Evolutionary conservation across 2,888 invertebrate genomes (phyloP).

Genomic region (Bedellia somnulentella): DNA sequence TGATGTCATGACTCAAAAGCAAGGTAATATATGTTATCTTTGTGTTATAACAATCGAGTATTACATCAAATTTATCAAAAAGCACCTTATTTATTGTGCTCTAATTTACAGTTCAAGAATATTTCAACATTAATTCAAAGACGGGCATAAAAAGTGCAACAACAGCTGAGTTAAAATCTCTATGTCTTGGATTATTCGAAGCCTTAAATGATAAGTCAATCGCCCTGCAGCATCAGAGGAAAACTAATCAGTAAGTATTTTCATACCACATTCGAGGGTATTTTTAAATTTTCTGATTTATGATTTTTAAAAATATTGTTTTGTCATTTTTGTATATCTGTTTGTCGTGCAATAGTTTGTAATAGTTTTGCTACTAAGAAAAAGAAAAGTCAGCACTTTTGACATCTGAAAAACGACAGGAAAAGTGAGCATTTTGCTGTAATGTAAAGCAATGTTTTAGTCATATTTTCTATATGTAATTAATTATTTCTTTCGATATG

Average conservation of each 20-base stretch:
- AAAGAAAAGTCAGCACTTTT: too few relatives aligned
- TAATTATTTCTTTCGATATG: too few relatives aligned
- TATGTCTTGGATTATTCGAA: conserved; percentile 79
- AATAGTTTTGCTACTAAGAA: too few relatives aligned
- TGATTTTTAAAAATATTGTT: too few relatives aligned
- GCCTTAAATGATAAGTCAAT: conserved; percentile 84
- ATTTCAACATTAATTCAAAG: conserved; percentile 66
- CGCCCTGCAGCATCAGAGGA: conserved; percentile 81
- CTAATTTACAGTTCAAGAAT: conserved; percentile 67
- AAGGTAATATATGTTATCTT: conserved; percentile 55
- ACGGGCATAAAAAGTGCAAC: conserved; percentile 44
- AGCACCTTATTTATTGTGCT: neutral
- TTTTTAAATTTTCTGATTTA: too few relatives aligned
- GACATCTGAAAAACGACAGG: too few relatives aligned
- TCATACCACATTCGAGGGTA: neutral
- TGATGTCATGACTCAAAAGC: conserved; percentile 75
- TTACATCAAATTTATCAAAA: neutral
- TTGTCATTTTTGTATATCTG: too few relatives aligned
- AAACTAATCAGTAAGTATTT: conserved; percentile 79
- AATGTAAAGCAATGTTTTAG: too few relatives aligned
- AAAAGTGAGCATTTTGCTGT: too few relatives aligned
- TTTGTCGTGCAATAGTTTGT: too few relatives aligned
- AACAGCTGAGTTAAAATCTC: conserved; percentile 73
- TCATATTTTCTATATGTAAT: too few relatives aligned
- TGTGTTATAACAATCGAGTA: neutral